Evolutionary conservation across 1,140 invertebrate genomes (phyloP).

Genomic region (Diorhabda sublineata): DNA sequence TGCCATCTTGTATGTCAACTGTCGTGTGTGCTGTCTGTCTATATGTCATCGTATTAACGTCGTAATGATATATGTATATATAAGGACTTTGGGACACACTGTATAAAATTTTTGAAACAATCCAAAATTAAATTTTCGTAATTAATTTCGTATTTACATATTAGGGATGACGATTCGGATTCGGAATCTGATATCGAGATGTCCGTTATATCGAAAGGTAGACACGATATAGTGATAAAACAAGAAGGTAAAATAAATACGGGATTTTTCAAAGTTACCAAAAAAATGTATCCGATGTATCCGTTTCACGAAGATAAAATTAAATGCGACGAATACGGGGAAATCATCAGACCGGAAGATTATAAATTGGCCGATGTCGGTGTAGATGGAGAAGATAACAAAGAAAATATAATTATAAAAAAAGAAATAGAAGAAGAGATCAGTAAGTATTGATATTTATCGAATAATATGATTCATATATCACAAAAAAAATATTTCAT

Average conservation of each 20-base stretch:
- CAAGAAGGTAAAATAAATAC: constrained; percentile 64
- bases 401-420: constrained; percentile 65
- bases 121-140: too few species aligned
- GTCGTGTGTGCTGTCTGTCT: too few species aligned
- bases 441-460: constrained; percentile 24
- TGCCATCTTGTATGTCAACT: too few species aligned
- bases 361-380: constrained; percentile 71
- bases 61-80: too few species aligned
- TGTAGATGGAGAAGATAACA: constrained; percentile 62
- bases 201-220: constrained; percentile 67
- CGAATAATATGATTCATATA: too few species aligned
- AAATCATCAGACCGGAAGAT: constrained; percentile 86
- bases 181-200: constrained; percentile 85
- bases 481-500: too few species aligned
- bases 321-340: constrained; percentile 92
- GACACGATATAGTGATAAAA: constrained; percentile 87
- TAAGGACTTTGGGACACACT: too few species aligned
- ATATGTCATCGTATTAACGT: too few species aligned
- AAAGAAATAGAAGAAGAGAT: constrained; percentile 51
- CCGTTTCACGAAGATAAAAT: constrained; percentile 91
- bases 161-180: constrained; percentile 72
- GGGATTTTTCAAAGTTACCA: constrained; percentile 88
- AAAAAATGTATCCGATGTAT: constrained; percentile 95
- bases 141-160: neutral
- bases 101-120: too few species aligned